Evolutionary conservation across 2,113 vertebrate species (phyloP), one percentile per base, ranked within the genome.

Genomic region (Pollimyrus isidori): DNA sequence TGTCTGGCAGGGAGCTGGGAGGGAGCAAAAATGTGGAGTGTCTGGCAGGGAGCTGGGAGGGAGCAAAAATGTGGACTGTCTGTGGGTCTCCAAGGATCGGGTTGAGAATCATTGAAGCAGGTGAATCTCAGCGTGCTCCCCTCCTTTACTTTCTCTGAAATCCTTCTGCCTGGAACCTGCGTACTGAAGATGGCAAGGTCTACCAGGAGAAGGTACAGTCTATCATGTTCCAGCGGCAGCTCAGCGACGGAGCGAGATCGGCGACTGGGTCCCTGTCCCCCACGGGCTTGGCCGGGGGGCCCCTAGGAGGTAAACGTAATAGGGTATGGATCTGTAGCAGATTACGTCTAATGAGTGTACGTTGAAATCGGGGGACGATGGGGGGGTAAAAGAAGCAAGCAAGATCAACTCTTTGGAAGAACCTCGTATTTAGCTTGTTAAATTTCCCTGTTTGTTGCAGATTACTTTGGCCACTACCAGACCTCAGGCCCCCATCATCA

Each of bases 131-230:
- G 13, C 6, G 3, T n/a, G 17, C 83, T 45, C 9, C 21, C 23
- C 42, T 23, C 10, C 83, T 49, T n/a, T 7, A 46, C 56, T 56
- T n/a, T 56, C 30, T 87, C 26, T 52, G n/a, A 10, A 87, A 39
- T 10, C 19, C 30, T 87, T 56, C 2, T n/a, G 45, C 42, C 35
- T 48, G 23, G 45, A 62, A 50, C 42, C n/a, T 48, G 50, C 90
- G 30, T 89, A 90, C 94, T 92, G 88, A 93, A 99, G 98, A 99
- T 95, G 98, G 97, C 85, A 98, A 98, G 92, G 95, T 98, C 93
- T 98, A 98, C 94, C 97, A 97, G 89, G 98, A 99, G 93, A 99
- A 98, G 90, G 96, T 99, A 9, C 97, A 97, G 93, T 99, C 97
- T 7, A 97, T 99, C 90, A 95, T 96, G 93, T 95, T 95, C 91